Conservation (phyloP, 2,797 vertebrate species). For the Parotocinclus haroldoi region DNA sequence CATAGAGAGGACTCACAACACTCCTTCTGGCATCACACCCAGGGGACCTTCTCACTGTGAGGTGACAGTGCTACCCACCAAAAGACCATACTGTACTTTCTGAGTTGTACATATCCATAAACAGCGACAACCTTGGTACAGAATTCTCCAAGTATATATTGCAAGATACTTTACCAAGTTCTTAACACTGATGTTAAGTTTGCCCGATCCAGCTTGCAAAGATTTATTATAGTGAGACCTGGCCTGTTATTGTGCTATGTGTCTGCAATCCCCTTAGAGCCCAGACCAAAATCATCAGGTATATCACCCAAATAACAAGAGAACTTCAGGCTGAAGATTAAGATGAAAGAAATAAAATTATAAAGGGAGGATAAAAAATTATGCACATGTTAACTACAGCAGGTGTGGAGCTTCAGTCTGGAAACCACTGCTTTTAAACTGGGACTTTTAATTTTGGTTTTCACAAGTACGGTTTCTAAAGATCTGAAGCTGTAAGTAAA, state of each 20-base stretch:
- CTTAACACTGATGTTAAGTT: too few species aligned
- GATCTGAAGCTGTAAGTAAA: too few species aligned
- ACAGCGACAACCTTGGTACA: too few species aligned
- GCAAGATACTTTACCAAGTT: too few species aligned
- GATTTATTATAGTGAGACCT: neutral
- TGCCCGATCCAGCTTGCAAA: too few species aligned
- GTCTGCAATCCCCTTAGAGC: constrained; percentile 37
- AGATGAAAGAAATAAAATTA: constrained; percentile 44
- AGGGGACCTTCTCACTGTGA: too few species aligned
- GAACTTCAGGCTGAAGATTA: constrained; percentile 12
- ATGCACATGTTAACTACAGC: constrained; percentile 4
- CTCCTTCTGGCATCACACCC: too few species aligned
- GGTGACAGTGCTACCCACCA: too few species aligned
- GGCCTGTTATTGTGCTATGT: constrained; percentile 5
- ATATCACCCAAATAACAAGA: constrained; percentile 26
- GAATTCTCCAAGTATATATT: too few species aligned
- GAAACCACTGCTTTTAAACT: constrained; percentile 7
- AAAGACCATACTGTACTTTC: too few species aligned
- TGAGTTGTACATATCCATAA: too few species aligned
- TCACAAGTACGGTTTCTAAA: neutral
- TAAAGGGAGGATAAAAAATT: constrained; percentile 13
- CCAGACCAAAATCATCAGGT: constrained; percentile 35
- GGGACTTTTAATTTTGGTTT: neutral
- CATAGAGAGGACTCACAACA: too few species aligned
- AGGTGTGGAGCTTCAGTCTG: constrained; percentile 22